Evolutionary conservation across 2,888 invertebrate species (phyloP).

Genomic region (Odontomyia ornata): DNA sequence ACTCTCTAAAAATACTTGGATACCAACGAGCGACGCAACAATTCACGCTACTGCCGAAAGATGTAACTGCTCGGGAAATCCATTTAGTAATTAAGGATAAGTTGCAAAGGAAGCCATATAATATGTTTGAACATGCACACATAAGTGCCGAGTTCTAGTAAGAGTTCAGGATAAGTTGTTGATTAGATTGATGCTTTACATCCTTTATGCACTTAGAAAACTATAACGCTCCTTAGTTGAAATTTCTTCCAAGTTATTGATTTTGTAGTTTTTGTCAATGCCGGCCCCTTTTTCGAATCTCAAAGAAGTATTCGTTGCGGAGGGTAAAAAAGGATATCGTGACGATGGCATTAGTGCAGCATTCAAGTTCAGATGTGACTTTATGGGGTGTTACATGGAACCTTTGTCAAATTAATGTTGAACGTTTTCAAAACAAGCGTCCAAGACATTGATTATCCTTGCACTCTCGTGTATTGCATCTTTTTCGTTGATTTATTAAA

Average conservation of each 20-base stretch:
- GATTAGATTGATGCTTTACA: constrained; percentile 40
- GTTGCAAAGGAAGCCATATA: constrained; percentile 32
- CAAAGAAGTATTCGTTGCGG: background rate
- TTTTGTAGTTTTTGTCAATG: background rate
- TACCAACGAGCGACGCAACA: too few species aligned
- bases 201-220: background rate
- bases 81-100: constrained; percentile 35
- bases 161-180: background rate
- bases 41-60: background rate
- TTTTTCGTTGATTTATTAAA: too few species aligned
- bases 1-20: background rate
- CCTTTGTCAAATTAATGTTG: constrained; percentile 30
- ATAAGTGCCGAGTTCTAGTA: too few species aligned
- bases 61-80: constrained; percentile 12
- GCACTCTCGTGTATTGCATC: background rate
- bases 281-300: background rate
- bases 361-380: background rate
- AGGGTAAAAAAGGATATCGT: too few species aligned
- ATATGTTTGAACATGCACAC: background rate
- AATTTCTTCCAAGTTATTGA: background rate
- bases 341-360: too few species aligned
- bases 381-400: constrained; percentile 36
- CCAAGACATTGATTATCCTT: background rate
- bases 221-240: background rate
- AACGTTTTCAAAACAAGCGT: background rate